Percentiles rank a stretch among this genome's conserved stretches.
These are phyloP conservation scores for Sarcophaga variegata DNA, from an alignment of 2,888 invertebrate genomes.

Conservation along the genomic window DNA sequence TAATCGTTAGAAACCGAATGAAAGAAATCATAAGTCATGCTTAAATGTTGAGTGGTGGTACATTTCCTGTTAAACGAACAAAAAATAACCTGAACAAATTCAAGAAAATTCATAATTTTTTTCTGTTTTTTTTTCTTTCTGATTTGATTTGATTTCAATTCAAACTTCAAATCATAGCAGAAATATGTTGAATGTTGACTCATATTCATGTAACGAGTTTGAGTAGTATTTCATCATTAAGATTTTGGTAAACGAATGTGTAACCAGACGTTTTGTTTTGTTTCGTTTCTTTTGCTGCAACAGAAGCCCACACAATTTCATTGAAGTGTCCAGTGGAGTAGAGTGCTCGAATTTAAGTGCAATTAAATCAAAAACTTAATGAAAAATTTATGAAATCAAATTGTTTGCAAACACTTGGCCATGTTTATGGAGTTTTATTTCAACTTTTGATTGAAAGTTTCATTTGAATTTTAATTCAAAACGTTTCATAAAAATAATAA, in stretches of 20 bases:
- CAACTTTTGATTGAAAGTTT: neutral
- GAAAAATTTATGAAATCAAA: slow-evolving; percentile 21
- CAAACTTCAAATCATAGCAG: slow-evolving; percentile 46
- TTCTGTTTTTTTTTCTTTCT: neutral
- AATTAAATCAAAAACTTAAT: slow-evolving; percentile 38
- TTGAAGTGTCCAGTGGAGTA: slow-evolving; percentile 49
- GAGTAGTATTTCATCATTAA: slow-evolving; percentile 61
- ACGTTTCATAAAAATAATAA: neutral
- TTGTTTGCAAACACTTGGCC: slow-evolving; percentile 16
- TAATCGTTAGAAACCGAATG: slow-evolving; percentile 23
- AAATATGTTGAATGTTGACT: neutral
- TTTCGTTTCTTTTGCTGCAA: neutral
- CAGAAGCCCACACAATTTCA: slow-evolving; percentile 50
- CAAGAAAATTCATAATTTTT: neutral
- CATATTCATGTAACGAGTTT: slow-evolving; percentile 55
- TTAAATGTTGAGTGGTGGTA: slow-evolving; percentile 49
- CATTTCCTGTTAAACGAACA: slow-evolving; percentile 56
- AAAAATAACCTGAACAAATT: slow-evolving; percentile 12
- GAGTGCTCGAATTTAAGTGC: slow-evolving; percentile 41
- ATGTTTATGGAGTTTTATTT: neutral
- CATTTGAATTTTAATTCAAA: slow-evolving; percentile 9
- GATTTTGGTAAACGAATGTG: slow-evolving; percentile 20
- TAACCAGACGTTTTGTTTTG: neutral
- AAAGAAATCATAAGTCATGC: slow-evolving; percentile 52
- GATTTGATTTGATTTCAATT: neutral